Base-by-base conservation (phyloP, 2,113 vertebrate species). In the Tympanuchus pallidicinctus region DNA sequence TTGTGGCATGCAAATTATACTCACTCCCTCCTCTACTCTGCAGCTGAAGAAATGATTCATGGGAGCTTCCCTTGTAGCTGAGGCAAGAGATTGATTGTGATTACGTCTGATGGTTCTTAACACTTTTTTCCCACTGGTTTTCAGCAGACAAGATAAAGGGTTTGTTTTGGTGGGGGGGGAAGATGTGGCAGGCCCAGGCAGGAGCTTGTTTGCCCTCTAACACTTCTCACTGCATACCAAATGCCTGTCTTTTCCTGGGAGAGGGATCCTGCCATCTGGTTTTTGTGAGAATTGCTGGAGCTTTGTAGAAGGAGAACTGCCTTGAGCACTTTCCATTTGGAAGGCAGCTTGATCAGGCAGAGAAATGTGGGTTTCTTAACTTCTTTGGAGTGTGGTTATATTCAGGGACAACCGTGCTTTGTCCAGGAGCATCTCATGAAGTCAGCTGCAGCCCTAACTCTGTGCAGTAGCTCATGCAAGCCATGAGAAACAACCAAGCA, bases 191-290 rank as follows among this genome's bases (percentile, higher is more conserved):
- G 84, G 82, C 66, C 20, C 8, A 48, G 70, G n/a, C 15, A 11
- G 54, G 42, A 24, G 45, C 61, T 94, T 94, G 87, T 95, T 92
- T 96, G 81, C 77, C 64, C 81, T 92, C 89, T 89, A 80, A 83
- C 54, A 50, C 52, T 88, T 90, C 73, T 61, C 64, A 15, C 83
- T 86, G 65, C 71, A 77, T 66, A 83, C 65, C 28, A 92, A 95
- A 73, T 76, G 30, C 57, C 57, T 0, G 0, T 65, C 64, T 86
- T 88, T 77, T 83, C 54, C 76, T 92, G 64, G 48, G 50, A 93
- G 73, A 70, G 47, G 25, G 72, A 73, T 93, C 30, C 14, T 34
- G 27, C 66, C 81, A 77, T 83, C 77, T 94, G 76, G 0, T 56
- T 77, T 82, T 80, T 1, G 1, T 25, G 54, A 90, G 48, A 83